Conservation (phyloP, 2,113 vertebrate species). For the Himantopus leucocephalus region DNA sequence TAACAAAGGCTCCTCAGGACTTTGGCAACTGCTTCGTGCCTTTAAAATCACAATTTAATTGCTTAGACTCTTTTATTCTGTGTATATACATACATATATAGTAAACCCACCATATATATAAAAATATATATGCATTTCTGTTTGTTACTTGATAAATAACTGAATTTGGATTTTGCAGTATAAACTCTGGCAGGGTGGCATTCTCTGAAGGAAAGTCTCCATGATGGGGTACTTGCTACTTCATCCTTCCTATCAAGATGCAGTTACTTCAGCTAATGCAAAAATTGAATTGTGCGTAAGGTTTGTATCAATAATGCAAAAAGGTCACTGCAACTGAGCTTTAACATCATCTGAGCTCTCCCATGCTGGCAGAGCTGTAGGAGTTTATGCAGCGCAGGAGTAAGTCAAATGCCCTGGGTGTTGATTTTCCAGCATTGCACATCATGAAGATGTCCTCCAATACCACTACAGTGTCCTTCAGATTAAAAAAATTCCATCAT, state of each 20-base stretch:
- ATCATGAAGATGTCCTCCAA: neutral
- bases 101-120: accelerated
- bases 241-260: neutral
- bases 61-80: neutral
- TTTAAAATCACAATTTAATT: neutral
- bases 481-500: neutral
- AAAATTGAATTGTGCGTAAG: neutral
- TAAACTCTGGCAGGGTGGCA: neutral
- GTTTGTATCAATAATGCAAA: neutral
- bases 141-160: neutral
- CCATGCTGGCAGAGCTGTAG: neutral
- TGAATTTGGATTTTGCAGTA: neutral
- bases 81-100: accelerated
- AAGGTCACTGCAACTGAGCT: neutral
- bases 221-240: neutral
- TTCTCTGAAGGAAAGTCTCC: neutral
- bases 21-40: neutral
- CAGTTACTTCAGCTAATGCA: neutral
- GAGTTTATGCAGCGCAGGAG: neutral
- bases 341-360: neutral
- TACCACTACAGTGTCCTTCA: neutral
- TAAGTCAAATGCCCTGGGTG: neutral
- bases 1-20: neutral
- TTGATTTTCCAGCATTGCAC: neutral
- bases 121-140: neutral